Base-by-base conservation (phyloP, 35 echinoderm and acorn worm species). In the Stichopus chloronotus region DNA sequence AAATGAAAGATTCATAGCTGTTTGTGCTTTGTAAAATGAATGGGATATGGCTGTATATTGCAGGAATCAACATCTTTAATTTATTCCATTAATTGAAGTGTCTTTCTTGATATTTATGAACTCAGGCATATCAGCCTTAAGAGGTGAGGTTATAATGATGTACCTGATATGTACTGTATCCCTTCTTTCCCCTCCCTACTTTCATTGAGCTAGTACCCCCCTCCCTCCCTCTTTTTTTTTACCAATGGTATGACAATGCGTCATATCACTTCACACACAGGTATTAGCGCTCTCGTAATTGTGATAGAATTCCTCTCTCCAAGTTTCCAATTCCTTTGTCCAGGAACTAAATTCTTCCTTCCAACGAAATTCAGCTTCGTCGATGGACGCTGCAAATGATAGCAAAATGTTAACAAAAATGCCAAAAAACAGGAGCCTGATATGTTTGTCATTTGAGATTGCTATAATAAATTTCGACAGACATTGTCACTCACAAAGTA, bases 341-440 rank as follows among this genome's bases (percentile, higher is more conserved):
- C 86, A 88, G 56, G 19, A 17, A 25, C 86, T 88, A 57, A 88
- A 63, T 20, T 88, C 14, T 10, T 88, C 86, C 52, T 30, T 17
- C 86, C 86, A 88, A 16, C 61, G 24, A 6, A 22, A 13, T 86
- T 86, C 78, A 12, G 52, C 78, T 81, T 13, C 22, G 12, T 81
- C 78, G 13, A 30, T 24, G 14, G 78, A 81, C 10, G 78, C 78
- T 81, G 22, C 22, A 54, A 11, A 65, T 65, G 19, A 14, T 14
- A 16, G 9, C 13, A 19, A 11, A 65, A 65, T 14, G 60, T 12
- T 2, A 63, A 65, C 5, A 65, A 10, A 65, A 65, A 65, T 19
- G 61, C 19, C 60, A 12, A 9, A 63, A 16, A 12, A 63, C 17
- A 12, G 17, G 9, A 12, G 60, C 9, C 60, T 12, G 60, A 16